Conservation (phyloP, 2,113 vertebrate species). For the Saguinus midas region DNA sequence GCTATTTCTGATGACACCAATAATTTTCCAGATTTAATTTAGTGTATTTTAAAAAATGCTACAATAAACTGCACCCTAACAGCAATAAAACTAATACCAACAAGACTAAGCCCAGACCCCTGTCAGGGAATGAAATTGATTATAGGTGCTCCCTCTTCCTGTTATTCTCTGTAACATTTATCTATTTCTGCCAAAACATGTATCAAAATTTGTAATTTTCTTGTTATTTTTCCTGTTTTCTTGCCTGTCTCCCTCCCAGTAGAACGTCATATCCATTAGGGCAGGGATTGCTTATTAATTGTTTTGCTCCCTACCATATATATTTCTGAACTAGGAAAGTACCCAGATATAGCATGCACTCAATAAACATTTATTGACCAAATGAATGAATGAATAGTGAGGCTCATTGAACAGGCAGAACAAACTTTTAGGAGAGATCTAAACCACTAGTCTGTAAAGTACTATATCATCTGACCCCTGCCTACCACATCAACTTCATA, state of each 20-base stretch:
- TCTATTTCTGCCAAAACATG: not conserved
- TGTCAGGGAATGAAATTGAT: not conserved
- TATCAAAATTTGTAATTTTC: not conserved
- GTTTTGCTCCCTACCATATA: not conserved
- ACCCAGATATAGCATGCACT: not conserved
- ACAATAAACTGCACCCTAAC: not conserved
- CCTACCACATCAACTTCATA: not conserved
- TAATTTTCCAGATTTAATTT: conserved; percentile 29
- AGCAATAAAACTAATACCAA: not conserved
- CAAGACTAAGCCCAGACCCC: not conserved
- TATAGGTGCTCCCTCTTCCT: not conserved
- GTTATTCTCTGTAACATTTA: not conserved
- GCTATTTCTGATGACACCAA: not conserved
- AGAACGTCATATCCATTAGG: not conserved
- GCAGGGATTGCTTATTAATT: not conserved
- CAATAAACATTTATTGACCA: not conserved
- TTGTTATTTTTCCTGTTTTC: not conserved
- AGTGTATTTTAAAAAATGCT: not conserved
- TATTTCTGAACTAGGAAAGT: not conserved
- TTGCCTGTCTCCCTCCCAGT: not conserved
- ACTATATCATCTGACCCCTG: not conserved
- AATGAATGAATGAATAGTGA: not conserved
- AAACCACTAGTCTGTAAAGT: not conserved
- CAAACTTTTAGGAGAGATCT: not conserved
- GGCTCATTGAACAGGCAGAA: not conserved